phyloP scores from a whole-genome alignment of 2,113 vertebrate genomes.

The Rhagologus leucostigma region DNA sequence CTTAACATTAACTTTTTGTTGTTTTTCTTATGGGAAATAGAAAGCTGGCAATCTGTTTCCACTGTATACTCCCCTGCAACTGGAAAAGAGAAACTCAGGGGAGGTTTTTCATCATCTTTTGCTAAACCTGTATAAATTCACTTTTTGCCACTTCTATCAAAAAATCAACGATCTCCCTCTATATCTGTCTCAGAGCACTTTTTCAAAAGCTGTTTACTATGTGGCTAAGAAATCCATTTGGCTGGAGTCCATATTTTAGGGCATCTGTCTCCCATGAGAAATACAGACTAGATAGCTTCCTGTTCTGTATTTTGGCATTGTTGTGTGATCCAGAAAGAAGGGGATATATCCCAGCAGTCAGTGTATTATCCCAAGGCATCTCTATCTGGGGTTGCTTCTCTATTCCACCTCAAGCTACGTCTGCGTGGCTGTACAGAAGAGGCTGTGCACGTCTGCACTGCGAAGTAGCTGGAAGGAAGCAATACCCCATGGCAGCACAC shows the following conservation, averaged over 20 bases:
- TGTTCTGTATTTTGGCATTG: neutral
- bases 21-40: neutral
- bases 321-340: neutral
- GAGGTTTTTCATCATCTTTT: neutral
- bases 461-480: neutral
- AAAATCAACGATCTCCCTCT: neutral
- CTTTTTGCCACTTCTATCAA: neutral
- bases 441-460: neutral
- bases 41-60: neutral
- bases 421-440: neutral
- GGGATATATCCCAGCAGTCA: neutral
- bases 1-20: neutral
- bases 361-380: neutral
- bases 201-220: neutral
- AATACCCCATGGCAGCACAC: accelerated
- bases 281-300: neutral
- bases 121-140: neutral
- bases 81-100: neutral
- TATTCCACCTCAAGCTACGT: accelerated
- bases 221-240: neutral
- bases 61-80: neutral
- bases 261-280: neutral
- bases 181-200: neutral
- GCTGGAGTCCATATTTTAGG: neutral
- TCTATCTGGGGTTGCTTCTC: neutral